phyloP scores from a whole-genome alignment of 1,140 invertebrate species.

The Hyphantria cunea region DNA sequence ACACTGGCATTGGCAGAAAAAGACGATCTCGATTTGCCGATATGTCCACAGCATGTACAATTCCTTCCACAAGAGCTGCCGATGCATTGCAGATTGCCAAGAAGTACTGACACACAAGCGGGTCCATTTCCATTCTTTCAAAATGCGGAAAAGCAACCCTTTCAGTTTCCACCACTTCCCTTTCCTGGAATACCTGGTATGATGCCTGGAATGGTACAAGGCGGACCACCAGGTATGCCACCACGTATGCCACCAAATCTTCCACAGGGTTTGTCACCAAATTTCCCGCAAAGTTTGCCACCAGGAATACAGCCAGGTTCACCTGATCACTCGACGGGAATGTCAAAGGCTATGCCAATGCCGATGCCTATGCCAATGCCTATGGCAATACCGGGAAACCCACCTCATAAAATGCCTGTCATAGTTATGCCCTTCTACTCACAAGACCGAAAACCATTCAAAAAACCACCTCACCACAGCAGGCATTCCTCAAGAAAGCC shows the following conservation, averaged over 20 bases:
- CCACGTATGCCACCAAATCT: neutral
- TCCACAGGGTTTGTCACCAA: slow-evolving; percentile 7
- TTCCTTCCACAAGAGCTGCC: slow-evolving; percentile 69
- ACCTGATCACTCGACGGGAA: neutral
- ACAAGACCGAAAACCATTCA: slow-evolving; percentile 50
- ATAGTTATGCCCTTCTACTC: slow-evolving; percentile 76
- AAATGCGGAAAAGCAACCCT: too few relatives aligned
- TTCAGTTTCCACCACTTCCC: too few relatives aligned
- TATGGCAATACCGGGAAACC: slow-evolving; percentile 40
- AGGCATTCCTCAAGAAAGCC: neutral
- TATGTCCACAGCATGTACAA: slow-evolving; percentile 63
- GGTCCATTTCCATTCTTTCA: too few relatives aligned
- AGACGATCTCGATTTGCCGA: slow-evolving; percentile 47
- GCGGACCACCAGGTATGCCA: neutral
- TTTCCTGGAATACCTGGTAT: too few relatives aligned
- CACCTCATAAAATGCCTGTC: slow-evolving; percentile 67
- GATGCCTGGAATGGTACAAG: too few relatives aligned
- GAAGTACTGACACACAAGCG: slow-evolving; percentile 28
- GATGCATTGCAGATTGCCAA: slow-evolving; percentile 69
- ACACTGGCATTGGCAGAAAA: slow-evolving; percentile 34
- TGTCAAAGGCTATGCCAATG: slow-evolving; percentile 5
- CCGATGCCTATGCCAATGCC: slow-evolving; percentile 36
- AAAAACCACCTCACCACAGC: slow-evolving; percentile 26
- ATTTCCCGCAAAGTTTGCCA: slow-evolving; percentile 31
- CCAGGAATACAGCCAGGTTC: slow-evolving; percentile 20